Conservation (phyloP, 2,888 invertebrate genomes). For the Xestoiulus laeticollis region DNA sequence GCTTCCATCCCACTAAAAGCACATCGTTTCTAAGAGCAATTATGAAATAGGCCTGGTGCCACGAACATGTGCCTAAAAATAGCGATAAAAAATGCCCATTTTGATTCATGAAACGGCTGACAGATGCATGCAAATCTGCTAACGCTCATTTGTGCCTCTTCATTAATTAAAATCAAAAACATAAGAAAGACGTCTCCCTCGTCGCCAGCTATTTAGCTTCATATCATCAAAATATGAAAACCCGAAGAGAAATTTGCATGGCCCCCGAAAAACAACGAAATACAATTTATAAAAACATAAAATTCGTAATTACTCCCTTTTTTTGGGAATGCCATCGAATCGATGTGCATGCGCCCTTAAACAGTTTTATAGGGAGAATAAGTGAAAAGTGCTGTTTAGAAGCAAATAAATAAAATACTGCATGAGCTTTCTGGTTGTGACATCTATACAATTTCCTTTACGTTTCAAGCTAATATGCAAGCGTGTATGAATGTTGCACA, state of each 20-base stretch:
- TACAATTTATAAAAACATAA: too few species aligned
- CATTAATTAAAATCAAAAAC: background rate
- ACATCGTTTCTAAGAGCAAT: background rate
- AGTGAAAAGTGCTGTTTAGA: too few species aligned
- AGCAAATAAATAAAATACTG: too few species aligned
- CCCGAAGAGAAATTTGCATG: background rate
- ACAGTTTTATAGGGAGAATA: too few species aligned
- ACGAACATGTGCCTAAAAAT: background rate
- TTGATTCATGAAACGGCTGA: slow-evolving; percentile 10
- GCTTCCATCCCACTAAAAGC: background rate
- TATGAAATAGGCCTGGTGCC: background rate
- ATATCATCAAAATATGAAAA: background rate
- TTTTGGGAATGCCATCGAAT: too few species aligned
- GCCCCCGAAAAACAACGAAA: background rate
- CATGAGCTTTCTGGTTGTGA: too few species aligned
- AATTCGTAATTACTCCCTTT: too few species aligned
- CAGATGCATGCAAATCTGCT: background rate
- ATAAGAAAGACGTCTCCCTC: background rate
- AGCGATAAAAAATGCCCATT: background rate
- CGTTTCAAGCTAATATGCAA: too few species aligned
- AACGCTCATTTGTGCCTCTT: background rate
- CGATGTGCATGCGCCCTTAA: too few species aligned
- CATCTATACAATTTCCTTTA: too few species aligned
- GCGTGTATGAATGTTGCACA: too few species aligned
- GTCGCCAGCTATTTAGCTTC: background rate